phyloP scores from a whole-genome alignment of 2,797 vertebrate genomes.

The Salarias fasciatus region DNA sequence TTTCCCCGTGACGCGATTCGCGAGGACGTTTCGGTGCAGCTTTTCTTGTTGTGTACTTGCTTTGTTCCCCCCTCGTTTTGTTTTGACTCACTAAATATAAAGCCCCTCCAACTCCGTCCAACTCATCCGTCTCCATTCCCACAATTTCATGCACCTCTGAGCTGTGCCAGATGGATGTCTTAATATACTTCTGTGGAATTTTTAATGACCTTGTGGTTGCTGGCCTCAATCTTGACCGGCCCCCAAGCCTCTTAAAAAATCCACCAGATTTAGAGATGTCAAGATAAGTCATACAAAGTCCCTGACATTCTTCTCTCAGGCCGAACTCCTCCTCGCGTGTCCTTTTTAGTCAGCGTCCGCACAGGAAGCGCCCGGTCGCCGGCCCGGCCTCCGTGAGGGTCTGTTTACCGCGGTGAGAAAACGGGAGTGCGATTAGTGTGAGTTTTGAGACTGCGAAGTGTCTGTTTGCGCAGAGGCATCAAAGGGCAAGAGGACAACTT shows the following conservation, averaged over 20 bases:
- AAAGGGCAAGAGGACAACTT: conserved; percentile 66
- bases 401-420: conserved; percentile 11
- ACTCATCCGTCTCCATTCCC: conserved; percentile 52
- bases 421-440: conserved; percentile 22
- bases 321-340: conserved; percentile 21
- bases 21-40: conserved; percentile 32
- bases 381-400: neutral
- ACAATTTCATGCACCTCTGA: conserved; percentile 50
- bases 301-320: conserved; percentile 59
- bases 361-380: neutral
- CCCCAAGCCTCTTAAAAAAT: conserved; percentile 69
- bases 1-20: conserved; percentile 43
- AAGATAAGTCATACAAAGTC: conserved; percentile 52
- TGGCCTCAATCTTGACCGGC: conserved; percentile 73
- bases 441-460: conserved; percentile 38
- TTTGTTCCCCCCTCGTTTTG: conserved; percentile 15
- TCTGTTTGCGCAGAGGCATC: conserved; percentile 47
- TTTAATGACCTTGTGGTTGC: conserved; percentile 68
- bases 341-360: conserved; percentile 17
- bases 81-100: conserved; percentile 35
- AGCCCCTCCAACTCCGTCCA: conserved; percentile 13
- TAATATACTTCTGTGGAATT: conserved; percentile 65
- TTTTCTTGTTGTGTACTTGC: conserved; percentile 14
- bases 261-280: conserved; percentile 69
- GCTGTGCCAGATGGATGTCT: conserved; percentile 65